A percentile compares a stretch with the other conserved stretches of the same genome.
These are phyloP conservation scores for Tapera naevia DNA, from an alignment of 2,797 vertebrate genomes.

Conservation along the genomic window DNA sequence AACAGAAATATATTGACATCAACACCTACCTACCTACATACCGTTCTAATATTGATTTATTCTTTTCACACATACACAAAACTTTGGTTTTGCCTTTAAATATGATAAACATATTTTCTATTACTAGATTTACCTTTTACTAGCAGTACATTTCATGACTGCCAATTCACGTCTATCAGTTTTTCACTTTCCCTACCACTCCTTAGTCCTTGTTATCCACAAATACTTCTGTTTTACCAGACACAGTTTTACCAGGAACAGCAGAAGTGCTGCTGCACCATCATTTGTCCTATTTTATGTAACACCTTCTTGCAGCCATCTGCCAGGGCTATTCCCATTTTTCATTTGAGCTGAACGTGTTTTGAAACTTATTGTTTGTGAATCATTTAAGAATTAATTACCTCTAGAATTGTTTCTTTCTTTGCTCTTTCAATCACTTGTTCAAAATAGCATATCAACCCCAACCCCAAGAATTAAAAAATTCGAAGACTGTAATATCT, in stretches of 20 bases:
- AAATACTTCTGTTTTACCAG: not conserved
- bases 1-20: not conserved
- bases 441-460: not conserved
- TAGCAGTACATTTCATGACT: not conserved
- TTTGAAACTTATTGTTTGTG: not conserved
- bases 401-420: not conserved
- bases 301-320: not conserved
- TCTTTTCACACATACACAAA: not conserved
- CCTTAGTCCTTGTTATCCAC: not conserved
- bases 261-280: constrained; percentile 51
- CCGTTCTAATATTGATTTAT: not conserved
- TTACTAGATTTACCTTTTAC: not conserved
- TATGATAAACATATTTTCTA: not conserved
- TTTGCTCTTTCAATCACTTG: not conserved
- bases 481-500: not conserved
- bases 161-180: not conserved
- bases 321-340: not conserved
- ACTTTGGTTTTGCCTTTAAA: not conserved
- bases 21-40: not conserved
- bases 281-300: not conserved
- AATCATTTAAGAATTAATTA: not conserved
- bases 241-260: not conserved
- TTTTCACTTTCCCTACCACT: not conserved
- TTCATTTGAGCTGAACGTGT: not conserved
- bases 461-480: not conserved